A percentile compares a stretch with the other conserved stretches of the same genome.
phyloP scores from a whole-genome alignment of 2,113 vertebrate species.

The Cyrtonyx montezumae region DNA sequence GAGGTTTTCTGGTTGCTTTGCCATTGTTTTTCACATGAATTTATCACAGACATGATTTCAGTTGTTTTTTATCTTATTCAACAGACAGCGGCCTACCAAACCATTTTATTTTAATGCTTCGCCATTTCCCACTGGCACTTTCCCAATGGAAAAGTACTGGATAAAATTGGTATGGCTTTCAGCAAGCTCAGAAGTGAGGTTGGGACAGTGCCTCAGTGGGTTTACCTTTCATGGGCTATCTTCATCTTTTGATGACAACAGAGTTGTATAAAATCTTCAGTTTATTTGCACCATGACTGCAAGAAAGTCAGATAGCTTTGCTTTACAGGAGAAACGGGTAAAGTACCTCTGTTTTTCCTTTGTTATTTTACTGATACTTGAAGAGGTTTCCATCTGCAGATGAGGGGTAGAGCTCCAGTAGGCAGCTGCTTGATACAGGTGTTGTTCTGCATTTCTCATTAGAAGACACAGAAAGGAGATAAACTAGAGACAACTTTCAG shows the following conservation, averaged over 20 bases:
- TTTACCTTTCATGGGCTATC: not conserved
- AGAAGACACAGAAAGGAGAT: not conserved
- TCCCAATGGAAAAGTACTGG: not conserved
- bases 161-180: not conserved
- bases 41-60: not conserved
- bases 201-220: accelerated
- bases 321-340: not conserved
- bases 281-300: not conserved
- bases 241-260: not conserved
- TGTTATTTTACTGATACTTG: not conserved
- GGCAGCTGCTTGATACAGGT: not conserved
- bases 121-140: not conserved
- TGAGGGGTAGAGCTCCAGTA: not conserved
- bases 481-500: not conserved
- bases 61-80: not conserved
- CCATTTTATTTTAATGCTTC: not conserved
- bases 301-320: not conserved
- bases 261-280: not conserved
- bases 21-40: not conserved
- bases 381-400: not conserved
- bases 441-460: not conserved
- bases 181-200: not conserved
- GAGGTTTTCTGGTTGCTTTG: not conserved
- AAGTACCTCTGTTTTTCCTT: not conserved
- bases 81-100: not conserved